A percentile compares a stretch with the other conserved stretches of the same genome.
Evolutionary conservation across 2,797 vertebrate species (phyloP).

Genomic region (Platalea minor): DNA sequence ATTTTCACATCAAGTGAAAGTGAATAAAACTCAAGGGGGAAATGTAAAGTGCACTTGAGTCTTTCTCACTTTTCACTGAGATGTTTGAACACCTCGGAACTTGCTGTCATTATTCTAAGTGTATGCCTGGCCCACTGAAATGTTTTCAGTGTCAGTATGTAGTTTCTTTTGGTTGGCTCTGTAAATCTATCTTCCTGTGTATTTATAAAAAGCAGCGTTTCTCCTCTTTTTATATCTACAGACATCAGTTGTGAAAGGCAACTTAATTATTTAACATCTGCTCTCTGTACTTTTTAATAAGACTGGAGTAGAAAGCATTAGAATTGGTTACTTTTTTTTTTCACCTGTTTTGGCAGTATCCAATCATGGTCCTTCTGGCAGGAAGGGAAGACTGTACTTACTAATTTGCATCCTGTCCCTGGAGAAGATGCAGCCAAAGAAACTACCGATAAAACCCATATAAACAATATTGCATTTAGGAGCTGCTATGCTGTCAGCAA

Average conservation of each 20-base stretch:
- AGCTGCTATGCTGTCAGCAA: background rate
- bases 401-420: background rate
- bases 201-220: background rate
- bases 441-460: background rate
- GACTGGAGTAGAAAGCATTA: background rate
- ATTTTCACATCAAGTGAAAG: background rate
- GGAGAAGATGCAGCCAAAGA: background rate
- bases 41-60: background rate
- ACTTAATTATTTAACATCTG: background rate
- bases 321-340: background rate
- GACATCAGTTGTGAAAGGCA: background rate
- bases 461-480: background rate
- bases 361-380: background rate
- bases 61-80: background rate
- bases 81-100: background rate
- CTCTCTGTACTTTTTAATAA: background rate
- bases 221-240: background rate
- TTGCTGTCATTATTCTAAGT: background rate
- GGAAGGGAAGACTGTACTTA: background rate
- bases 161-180: background rate
- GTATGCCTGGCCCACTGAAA: background rate
- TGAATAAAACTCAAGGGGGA: background rate
- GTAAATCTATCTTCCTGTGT: background rate
- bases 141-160: background rate
- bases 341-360: background rate